Evolutionary conservation across 1,140 invertebrate genomes (phyloP).

Genomic region (Sarcophaga peregrina): DNA sequence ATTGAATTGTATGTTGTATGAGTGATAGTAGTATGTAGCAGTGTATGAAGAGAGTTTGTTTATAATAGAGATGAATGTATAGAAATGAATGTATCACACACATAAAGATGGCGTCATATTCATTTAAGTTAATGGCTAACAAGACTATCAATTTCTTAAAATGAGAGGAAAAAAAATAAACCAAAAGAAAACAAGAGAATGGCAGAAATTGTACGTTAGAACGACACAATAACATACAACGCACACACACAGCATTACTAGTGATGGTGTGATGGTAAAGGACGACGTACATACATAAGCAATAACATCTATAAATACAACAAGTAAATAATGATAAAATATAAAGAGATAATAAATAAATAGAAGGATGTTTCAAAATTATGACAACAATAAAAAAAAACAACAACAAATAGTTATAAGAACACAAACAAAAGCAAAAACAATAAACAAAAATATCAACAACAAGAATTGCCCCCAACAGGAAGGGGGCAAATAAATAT

Average conservation of each 20-base stretch:
- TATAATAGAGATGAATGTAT: no score
- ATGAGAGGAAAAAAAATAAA: neutral
- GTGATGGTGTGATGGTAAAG: neutral
- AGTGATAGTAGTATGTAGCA: no score
- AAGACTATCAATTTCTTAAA: constrained; percentile 18
- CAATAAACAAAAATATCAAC: no score
- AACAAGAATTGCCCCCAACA: no score
- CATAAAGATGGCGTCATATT: constrained; percentile 27
- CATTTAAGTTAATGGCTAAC: constrained; percentile 21
- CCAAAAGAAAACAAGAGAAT: no score
- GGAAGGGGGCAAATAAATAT: no score
- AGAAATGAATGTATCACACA: constrained; percentile 1
- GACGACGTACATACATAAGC: no score
- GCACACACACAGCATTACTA: neutral
- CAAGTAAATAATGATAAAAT: constrained; percentile 3
- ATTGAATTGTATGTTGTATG: no score
- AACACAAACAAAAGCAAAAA: no score
- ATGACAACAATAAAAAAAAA: neutral
- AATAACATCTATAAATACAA: neutral
- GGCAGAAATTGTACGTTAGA: no score
- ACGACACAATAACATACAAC: neutral
- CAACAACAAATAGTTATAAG: no score
- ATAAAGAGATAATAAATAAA: neutral
- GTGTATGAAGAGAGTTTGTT: no score
- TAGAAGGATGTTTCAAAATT: neutral